Evolutionary conservation across 2,113 vertebrate genomes (phyloP).

Genomic region (Lathamus discolor): DNA sequence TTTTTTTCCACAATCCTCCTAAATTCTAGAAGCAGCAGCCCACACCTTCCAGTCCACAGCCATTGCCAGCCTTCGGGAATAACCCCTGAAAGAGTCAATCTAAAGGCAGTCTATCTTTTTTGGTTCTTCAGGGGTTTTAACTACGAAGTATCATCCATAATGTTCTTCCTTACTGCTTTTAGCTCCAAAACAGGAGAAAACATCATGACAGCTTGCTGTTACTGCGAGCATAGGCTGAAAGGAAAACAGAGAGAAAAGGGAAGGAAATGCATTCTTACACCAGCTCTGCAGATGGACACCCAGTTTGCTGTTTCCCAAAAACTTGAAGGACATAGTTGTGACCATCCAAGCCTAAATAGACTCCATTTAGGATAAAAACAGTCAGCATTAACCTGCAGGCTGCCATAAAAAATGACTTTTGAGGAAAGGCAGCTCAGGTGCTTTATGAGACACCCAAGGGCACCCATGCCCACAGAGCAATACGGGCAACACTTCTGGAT

Average conservation of each 20-base stretch:
- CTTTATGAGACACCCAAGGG: not conserved
- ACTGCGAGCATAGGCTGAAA: not conserved
- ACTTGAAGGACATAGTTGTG: not conserved
- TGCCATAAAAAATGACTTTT: not conserved
- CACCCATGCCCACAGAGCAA: not conserved
- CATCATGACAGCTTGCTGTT: not conserved
- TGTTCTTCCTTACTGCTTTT: not conserved
- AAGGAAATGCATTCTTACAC: not conserved
- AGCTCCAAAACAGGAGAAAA: not conserved
- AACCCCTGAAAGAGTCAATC: not conserved
- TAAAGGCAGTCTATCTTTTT: not conserved
- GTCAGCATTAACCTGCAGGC: not conserved
- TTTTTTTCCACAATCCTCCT: no score
- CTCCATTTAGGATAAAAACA: not conserved
- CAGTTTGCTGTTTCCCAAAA: not conserved
- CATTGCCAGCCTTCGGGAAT: not conserved
- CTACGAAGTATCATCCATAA: not conserved
- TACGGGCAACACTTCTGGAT: accelerated
- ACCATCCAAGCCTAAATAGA: not conserved
- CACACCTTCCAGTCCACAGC: not conserved
- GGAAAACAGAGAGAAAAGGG: not conserved
- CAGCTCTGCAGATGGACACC: not conserved
- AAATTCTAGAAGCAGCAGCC: not conserved
- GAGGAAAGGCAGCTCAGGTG: not conserved
- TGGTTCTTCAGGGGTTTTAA: not conserved